phyloP scores from a whole-genome alignment of 2,113 vertebrate genomes.

The Marmota monax region DNA sequence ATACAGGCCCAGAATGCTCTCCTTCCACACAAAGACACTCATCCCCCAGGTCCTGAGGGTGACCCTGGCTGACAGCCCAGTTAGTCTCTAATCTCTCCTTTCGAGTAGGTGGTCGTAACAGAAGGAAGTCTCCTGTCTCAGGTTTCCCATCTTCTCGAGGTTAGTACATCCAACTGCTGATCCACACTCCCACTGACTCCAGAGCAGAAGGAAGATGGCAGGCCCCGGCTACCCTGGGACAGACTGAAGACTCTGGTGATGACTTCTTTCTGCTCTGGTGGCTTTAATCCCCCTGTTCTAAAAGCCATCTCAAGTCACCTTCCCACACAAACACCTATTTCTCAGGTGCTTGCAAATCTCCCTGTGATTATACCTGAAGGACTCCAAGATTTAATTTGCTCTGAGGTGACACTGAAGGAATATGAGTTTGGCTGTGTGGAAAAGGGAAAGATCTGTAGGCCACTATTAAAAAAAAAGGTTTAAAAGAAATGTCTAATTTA shows the following conservation, averaged over 20 bases:
- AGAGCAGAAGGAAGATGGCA: background rate
- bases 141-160: background rate
- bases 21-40: background rate
- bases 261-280: background rate
- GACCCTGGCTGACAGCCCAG: background rate
- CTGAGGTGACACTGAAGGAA: background rate
- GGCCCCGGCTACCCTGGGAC: background rate
- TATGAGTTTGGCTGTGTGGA: background rate
- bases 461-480: background rate
- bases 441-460: background rate
- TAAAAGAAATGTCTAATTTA: constrained; percentile 39
- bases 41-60: background rate
- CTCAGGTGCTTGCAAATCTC: background rate
- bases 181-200: background rate
- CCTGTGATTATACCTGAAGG: background rate
- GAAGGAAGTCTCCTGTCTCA: background rate
- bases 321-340: background rate
- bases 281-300: background rate
- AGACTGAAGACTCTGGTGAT: background rate
- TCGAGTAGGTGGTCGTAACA: background rate
- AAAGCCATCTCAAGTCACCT: background rate
- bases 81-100: background rate
- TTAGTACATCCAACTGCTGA: background rate
- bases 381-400: background rate
- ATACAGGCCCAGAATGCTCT: background rate